Evolutionary conservation across 2,888 invertebrate genomes (phyloP).

Genomic region (Rhagonycha fulva): DNA sequence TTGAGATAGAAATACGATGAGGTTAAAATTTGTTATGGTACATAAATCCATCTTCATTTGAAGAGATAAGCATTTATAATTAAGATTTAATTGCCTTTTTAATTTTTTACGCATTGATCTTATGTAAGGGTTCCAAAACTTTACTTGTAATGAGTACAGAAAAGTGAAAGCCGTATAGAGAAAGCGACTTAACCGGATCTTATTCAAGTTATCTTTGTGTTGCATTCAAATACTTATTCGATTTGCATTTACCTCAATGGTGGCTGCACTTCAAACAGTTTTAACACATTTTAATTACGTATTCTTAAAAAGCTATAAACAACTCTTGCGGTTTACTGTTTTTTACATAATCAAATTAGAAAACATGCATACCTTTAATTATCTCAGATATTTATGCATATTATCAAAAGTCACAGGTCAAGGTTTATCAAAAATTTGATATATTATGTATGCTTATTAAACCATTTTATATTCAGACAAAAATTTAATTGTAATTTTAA

Average conservation of each 20-base stretch:
- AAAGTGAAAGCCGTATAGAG: slow-evolving; percentile 41
- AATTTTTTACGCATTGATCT: neutral
- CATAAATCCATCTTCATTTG: neutral
- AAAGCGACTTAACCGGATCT: slow-evolving; percentile 36
- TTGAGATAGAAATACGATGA: neutral
- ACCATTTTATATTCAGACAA: neutral
- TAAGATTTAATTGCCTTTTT: neutral
- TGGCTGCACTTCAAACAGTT: neutral
- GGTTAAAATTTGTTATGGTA: no score
- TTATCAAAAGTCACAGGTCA: neutral
- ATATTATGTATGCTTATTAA: neutral
- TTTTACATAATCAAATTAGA: neutral
- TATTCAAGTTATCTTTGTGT: slow-evolving; percentile 8
- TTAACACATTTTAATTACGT: neutral
- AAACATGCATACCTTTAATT: neutral
- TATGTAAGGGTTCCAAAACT: slow-evolving; percentile 2
- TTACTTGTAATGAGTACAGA: slow-evolving; percentile 16
- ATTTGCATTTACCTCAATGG: neutral
- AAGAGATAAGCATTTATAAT: neutral
- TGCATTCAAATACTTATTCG: slow-evolving; percentile 2
- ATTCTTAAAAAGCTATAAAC: neutral
- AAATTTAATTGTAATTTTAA: neutral
- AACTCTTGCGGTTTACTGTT: neutral
- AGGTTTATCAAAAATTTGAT: neutral
- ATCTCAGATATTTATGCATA: neutral